phyloP scores from a whole-genome alignment of 2,113 vertebrate genomes.

The Rhea pennata region DNA sequence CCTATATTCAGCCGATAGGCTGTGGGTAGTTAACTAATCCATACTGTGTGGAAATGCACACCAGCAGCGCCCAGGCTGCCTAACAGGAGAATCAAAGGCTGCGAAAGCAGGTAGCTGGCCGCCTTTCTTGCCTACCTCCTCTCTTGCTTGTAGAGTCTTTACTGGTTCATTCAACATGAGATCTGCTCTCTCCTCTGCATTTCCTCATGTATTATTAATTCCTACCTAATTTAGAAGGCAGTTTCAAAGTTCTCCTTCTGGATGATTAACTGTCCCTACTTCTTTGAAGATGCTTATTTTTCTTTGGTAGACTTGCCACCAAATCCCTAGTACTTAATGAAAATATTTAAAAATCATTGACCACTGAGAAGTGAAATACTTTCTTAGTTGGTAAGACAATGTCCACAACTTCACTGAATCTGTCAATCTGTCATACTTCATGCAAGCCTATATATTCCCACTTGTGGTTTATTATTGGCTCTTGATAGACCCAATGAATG shows the following conservation, averaged over 20 bases:
- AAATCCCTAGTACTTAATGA: background rate
- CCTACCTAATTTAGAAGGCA: background rate
- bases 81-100: background rate
- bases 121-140: background rate
- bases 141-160: background rate
- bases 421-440: background rate
- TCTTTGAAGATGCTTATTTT: background rate
- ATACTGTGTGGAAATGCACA: background rate
- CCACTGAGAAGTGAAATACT: background rate
- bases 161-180: background rate
- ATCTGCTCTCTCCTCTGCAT: background rate
- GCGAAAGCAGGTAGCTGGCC: fast-evolving
- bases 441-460: background rate
- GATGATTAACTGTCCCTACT: background rate
- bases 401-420: background rate
- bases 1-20: background rate
- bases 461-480: background rate
- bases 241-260: background rate
- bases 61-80: background rate
- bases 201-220: background rate
- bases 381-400: background rate
- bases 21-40: background rate
- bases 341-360: background rate
- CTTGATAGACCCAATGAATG: background rate
- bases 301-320: background rate